Conservation (phyloP, 2,888 invertebrate genomes). For the Willowsia nigromaculata region DNA sequence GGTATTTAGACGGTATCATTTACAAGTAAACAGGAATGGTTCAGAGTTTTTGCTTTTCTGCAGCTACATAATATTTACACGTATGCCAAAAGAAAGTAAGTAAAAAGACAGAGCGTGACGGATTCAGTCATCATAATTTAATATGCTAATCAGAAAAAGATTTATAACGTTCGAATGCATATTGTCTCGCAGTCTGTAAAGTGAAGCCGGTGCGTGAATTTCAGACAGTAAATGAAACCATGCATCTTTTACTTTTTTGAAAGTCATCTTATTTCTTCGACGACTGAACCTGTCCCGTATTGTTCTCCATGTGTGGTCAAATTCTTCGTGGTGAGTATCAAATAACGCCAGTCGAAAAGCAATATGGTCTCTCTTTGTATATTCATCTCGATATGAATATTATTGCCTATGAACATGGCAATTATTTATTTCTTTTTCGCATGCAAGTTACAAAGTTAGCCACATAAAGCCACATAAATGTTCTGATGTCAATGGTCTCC, state of each 20-base stretch:
- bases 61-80: no score
- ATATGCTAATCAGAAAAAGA: constrained; percentile 15
- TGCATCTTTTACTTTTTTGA: not conserved
- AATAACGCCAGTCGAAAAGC: not conserved
- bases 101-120: not conserved
- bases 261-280: not conserved
- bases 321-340: not conserved
- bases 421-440: not conserved
- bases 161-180: not conserved
- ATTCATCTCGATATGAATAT: not conserved
- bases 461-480: not conserved
- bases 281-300: not conserved
- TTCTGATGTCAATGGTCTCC: not conserved
- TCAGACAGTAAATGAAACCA: no score
- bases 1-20: not conserved
- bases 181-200: no score
- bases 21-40: not conserved
- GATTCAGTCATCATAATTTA: constrained; percentile 14
- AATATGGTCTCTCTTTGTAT: no score
- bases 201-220: no score
- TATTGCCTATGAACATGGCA: not conserved
- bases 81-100: not conserved
- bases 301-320: constrained; percentile 5
- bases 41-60: no score
- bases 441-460: constrained; percentile 2